phyloP scores from a whole-genome alignment of 2,888 invertebrate genomes.

The Thymelicus lineola region DNA sequence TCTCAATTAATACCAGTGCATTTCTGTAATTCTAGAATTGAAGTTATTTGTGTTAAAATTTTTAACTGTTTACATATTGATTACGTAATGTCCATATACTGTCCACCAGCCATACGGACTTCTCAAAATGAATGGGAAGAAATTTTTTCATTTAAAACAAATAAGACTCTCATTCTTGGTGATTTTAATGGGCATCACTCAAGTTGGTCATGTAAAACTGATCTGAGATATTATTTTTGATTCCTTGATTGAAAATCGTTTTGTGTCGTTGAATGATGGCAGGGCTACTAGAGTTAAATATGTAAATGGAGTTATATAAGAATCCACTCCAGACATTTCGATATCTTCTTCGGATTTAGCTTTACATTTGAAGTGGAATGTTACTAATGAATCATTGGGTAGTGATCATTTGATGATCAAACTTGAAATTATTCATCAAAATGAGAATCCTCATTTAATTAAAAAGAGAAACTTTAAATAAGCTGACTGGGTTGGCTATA shows the following conservation, averaged over 20 bases:
- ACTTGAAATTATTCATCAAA: conserved; percentile 6
- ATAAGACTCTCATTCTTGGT: too few species aligned
- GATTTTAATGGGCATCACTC: conserved; percentile 49
- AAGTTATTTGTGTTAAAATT: conserved; percentile 40
- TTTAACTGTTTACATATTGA: conserved; percentile 43
- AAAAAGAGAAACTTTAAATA: conserved; percentile 19
- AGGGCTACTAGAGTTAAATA: conserved; percentile 40
- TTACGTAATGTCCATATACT: conserved; percentile 45
- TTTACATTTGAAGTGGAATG: conserved; percentile 39
- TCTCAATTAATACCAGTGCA: background rate
- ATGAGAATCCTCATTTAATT: background rate
- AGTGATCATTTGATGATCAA: conserved; percentile 44
- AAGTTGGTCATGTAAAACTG: conserved; percentile 47
- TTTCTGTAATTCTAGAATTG: conserved; percentile 31
- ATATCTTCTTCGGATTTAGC: conserved; percentile 39
- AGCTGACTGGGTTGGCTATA: conserved; percentile 40
- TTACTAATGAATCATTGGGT: conserved; percentile 42
- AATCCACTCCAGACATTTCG: conserved; percentile 45
- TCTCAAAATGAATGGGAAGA: conserved; percentile 45
- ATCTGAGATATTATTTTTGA: conserved; percentile 44
- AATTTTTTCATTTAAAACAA: conserved; percentile 38
- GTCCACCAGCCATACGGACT: conserved; percentile 40
- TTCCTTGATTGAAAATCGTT: conserved; percentile 36
- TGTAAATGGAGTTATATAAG: conserved; percentile 42
- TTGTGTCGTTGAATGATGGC: conserved; percentile 41